Percentiles rank a stretch among this genome's conserved stretches.
Evolutionary conservation across 2,888 invertebrate species (phyloP).

Genomic region (Stramonita haemastoma): DNA sequence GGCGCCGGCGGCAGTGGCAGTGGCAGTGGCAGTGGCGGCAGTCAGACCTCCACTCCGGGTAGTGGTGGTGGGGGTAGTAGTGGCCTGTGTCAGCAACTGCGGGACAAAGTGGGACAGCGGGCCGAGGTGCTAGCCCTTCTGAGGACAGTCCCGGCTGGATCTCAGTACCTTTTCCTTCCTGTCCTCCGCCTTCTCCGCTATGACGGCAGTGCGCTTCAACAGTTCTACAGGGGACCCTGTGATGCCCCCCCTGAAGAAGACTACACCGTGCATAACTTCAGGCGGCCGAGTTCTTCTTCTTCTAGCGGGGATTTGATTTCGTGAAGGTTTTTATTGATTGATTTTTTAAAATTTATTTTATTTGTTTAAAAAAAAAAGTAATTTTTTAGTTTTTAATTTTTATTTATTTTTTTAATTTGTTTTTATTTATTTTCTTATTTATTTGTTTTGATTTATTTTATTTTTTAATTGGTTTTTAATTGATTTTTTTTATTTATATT

Average conservation of each 20-base stretch:
- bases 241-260: not conserved
- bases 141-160: not conserved
- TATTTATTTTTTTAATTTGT: no score
- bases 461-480: no score
- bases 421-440: no score
- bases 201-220: not conserved
- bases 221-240: not conserved
- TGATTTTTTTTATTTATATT: no score
- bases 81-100: not conserved
- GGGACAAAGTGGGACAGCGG: not conserved
- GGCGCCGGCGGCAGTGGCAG: no score
- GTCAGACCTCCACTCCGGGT: no score
- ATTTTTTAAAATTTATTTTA: not conserved
- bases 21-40: not conserved
- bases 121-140: not conserved
- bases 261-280: slow-evolving; percentile 18
- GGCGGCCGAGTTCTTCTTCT: not conserved
- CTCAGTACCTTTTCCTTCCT: not conserved
- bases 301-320: not conserved
- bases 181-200: not conserved
- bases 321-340: not conserved
- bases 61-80: no score
- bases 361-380: no score
- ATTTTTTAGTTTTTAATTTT: no score
- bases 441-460: no score